These are phyloP conservation scores for Neodiprion pinetum DNA, from an alignment of 1,140 invertebrate species.

Conservation along the genomic window DNA sequence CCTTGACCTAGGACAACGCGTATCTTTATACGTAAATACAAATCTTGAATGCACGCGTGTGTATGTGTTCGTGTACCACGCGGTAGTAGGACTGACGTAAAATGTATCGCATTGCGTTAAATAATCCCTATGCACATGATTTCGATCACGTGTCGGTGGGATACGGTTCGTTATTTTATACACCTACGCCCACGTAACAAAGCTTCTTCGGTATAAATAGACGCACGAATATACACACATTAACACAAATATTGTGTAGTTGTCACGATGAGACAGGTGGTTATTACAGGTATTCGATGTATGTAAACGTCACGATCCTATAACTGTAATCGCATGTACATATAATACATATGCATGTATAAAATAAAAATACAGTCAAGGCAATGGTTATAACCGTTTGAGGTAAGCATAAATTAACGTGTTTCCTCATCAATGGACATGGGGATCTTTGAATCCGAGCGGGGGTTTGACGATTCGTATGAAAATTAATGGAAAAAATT, in stretches of 20 bases:
- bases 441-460: slow-evolving; percentile 6
- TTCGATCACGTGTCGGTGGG: too few relatives aligned
- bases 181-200: too few relatives aligned
- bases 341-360: background rate
- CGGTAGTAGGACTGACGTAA: background rate
- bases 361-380: too few relatives aligned
- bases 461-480: background rate
- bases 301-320: too few relatives aligned
- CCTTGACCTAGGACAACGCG: slow-evolving; percentile 49
- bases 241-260: background rate
- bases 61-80: background rate
- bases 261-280: background rate
- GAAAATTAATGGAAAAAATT: too few relatives aligned
- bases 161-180: too few relatives aligned
- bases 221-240: background rate
- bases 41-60: slow-evolving; percentile 21
- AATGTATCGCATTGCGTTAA: background rate
- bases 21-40: slow-evolving; percentile 36
- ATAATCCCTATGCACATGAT: too few relatives aligned
- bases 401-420: slow-evolving; percentile 11
- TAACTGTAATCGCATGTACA: too few relatives aligned
- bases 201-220: too few relatives aligned
- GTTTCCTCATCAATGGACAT: slow-evolving; percentile 3
- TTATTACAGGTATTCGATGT: too few relatives aligned
- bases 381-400: too few relatives aligned